Conservation (phyloP, 2,113 vertebrate genomes). For the Butorides virescens region DNA sequence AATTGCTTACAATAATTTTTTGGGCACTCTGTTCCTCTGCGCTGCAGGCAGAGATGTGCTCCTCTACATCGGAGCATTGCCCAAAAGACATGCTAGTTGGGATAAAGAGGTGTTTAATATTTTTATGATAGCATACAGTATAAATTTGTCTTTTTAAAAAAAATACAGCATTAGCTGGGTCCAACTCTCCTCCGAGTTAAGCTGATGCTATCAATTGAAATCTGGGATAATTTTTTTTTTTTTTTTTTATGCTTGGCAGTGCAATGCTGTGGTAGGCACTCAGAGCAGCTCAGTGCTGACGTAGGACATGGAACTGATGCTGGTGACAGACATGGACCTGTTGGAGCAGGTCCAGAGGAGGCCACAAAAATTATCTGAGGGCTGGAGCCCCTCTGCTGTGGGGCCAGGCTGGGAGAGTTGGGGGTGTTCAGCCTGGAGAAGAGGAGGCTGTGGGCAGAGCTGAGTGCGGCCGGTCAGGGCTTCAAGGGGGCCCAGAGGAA, state of each 20-base stretch:
- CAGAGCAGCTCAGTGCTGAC: background rate
- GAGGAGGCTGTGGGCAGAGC: too few relatives aligned
- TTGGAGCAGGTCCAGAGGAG: too few relatives aligned
- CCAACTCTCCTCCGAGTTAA: background rate
- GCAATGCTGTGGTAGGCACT: background rate
- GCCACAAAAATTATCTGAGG: too few relatives aligned
- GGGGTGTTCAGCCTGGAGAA: too few relatives aligned
- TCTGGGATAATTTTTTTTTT: background rate
- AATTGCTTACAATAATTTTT: background rate
- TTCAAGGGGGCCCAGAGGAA: too few relatives aligned
- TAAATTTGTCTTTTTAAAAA: background rate
- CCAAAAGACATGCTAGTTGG: background rate
- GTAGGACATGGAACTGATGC: too few relatives aligned
- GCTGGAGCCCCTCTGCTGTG: too few relatives aligned
- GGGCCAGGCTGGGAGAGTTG: too few relatives aligned
- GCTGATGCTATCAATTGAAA: background rate
- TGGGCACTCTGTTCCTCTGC: background rate
- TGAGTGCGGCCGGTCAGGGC: too few relatives aligned
- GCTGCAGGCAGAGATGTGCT: background rate
- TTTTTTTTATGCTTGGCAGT: background rate
- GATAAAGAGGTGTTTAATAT: background rate
- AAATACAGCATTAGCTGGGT: background rate
- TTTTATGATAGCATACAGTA: background rate
- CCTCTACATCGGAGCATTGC: background rate
- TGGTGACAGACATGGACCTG: too few relatives aligned